phyloP scores from a whole-genome alignment of 2,888 invertebrate species.

The Ptychoptera albimana region DNA sequence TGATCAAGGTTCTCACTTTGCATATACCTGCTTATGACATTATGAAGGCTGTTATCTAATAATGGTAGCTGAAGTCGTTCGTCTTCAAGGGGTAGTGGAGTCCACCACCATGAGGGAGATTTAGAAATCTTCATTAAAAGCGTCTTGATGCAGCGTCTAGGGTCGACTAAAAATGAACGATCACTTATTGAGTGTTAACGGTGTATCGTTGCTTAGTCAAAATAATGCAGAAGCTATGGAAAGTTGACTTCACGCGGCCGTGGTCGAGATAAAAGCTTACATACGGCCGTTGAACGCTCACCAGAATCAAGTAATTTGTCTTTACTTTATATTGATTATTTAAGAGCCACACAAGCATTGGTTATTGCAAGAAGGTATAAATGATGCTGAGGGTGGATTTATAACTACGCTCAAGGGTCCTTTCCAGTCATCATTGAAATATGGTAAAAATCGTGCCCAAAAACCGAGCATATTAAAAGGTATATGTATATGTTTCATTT shows the following conservation, averaged over 20 bases:
- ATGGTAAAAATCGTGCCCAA: conserved; percentile 36
- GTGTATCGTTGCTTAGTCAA: conserved; percentile 70
- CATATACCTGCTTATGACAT: conserved; percentile 95
- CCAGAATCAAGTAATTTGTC: conserved; percentile 24
- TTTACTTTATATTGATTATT: conserved; percentile 13
- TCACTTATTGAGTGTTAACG: conserved; percentile 86
- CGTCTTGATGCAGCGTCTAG: conserved; percentile 87
- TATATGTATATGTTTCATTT: conserved; percentile 32
- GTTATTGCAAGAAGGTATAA: conserved; percentile 56
- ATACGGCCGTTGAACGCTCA: conserved; percentile 48
- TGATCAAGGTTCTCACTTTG: conserved; percentile 66
- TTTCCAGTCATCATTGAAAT: conserved; percentile 59
- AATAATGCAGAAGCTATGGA: conserved; percentile 94
- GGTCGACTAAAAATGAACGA: conserved; percentile 81
- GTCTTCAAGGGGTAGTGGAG: conserved; percentile 22
- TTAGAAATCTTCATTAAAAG: conserved; percentile 95
- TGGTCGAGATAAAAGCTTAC: conserved; percentile 60
- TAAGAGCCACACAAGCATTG: conserved; percentile 63
- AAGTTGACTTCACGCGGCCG: conserved; percentile 55
- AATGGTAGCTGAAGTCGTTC: conserved; percentile 22
- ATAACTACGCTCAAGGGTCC: conserved; percentile 46
- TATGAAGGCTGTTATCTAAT: conserved; percentile 63
- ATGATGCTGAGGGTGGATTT: conserved; percentile 46
- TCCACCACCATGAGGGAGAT: conserved; percentile 46
- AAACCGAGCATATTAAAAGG: conserved; percentile 61